Conservation (phyloP, 2,888 invertebrate genomes). For the Dryobotodes eremita region DNA sequence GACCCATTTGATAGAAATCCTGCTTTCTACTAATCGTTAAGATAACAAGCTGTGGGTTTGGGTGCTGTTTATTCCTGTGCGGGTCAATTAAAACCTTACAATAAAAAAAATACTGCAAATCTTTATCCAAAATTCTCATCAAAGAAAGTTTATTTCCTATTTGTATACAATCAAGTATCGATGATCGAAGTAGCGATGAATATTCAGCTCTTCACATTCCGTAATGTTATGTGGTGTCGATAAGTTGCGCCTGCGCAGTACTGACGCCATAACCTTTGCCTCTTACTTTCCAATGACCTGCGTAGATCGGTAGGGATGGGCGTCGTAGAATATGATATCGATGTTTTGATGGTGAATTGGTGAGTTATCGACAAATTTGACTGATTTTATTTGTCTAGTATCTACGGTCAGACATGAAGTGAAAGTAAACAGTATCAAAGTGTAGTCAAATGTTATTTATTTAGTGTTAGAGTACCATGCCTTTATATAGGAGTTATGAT, state of each 20-base stretch:
- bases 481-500: no score
- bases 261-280: constrained; percentile 79
- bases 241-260: constrained; percentile 62
- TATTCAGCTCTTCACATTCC: constrained; percentile 59
- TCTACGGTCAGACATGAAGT: no score
- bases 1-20: background rate
- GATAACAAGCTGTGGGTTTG: background rate
- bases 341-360: constrained; percentile 21
- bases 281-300: constrained; percentile 86
- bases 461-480: no score
- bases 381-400: no score
- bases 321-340: constrained; percentile 29
- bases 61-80: background rate
- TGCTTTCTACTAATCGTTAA: background rate
- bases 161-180: constrained; percentile 25
- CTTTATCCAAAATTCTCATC: no score
- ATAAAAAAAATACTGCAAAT: background rate
- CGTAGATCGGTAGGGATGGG: constrained; percentile 70
- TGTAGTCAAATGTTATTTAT: no score
- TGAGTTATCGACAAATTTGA: background rate
- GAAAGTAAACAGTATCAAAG: no score
- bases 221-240: constrained; percentile 57
- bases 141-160: constrained; percentile 13
- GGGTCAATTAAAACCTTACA: background rate
- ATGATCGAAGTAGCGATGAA: constrained; percentile 48